Evolutionary conservation across 92 coral and sea anemone species (phyloP).

Genomic region (Nematostella vectensis): DNA sequence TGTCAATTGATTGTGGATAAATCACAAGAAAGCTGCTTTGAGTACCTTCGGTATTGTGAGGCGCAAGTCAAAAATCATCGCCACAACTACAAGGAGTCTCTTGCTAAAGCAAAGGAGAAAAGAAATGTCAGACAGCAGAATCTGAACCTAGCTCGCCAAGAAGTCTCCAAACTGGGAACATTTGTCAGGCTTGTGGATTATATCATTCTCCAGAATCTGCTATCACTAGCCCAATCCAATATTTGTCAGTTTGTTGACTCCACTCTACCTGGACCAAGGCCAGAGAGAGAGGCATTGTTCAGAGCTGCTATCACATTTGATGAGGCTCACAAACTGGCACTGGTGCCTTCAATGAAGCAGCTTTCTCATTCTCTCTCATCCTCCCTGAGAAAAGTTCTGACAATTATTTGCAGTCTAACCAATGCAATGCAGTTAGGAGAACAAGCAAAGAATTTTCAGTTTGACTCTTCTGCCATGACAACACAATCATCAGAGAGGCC

Average conservation of each 20-base stretch:
- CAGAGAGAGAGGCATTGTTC: conserved; percentile 79
- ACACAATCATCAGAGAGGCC: not conserved
- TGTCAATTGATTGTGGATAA: conserved; percentile 83
- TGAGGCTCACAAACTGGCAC: conserved; percentile 45
- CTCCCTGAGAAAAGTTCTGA: conserved; percentile 59
- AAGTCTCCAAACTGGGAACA: conserved; percentile 60
- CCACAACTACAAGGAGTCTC: conserved; percentile 71
- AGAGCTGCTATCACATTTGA: conserved; percentile 50
- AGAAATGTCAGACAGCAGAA: conserved; percentile 54
- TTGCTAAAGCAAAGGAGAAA: conserved; percentile 75
- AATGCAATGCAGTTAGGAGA: conserved; percentile 68
- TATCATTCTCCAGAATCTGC: conserved; percentile 64
- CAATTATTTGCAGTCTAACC: conserved; percentile 57
- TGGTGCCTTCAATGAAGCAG: conserved; percentile 58
- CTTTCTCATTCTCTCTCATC: conserved; percentile 43
- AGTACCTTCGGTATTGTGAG: conserved; percentile 86
- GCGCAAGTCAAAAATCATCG: conserved; percentile 71
- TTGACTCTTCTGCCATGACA: conserved; percentile 1
- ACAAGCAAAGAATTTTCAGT: conserved; percentile 21
- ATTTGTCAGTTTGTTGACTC: conserved; percentile 68
- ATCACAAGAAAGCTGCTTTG: conserved; percentile 91
- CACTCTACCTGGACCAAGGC: conserved; percentile 64
- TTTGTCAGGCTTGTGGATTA: conserved; percentile 82
- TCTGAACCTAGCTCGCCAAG: conserved; percentile 75
- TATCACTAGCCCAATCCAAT: conserved; percentile 63